Evolutionary conservation across 1,140 invertebrate species (phyloP).

Genomic region (Drosophila sp.): DNA sequence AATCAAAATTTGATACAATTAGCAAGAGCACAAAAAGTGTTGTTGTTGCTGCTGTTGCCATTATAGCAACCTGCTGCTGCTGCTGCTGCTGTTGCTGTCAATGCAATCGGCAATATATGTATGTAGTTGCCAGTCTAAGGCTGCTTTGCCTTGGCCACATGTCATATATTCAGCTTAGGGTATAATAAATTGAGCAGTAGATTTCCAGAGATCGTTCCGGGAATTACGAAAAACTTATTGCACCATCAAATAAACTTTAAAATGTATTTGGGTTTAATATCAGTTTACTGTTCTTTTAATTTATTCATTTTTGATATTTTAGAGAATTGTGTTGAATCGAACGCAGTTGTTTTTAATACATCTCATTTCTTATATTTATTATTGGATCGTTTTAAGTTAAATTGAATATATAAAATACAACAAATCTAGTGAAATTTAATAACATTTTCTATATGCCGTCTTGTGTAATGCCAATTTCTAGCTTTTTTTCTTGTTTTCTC

Average conservation of each 20-base stretch:
- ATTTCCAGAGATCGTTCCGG: too few species aligned
- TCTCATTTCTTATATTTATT: too few species aligned
- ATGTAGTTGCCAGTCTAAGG: slow-evolving; percentile 7
- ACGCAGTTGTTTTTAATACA: too few species aligned
- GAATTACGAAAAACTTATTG: too few species aligned
- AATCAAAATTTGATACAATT: slow-evolving; percentile 57
- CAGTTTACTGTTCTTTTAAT: too few species aligned
- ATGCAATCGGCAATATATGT: slow-evolving; percentile 22
- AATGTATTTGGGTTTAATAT: too few species aligned
- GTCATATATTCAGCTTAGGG: not conserved
- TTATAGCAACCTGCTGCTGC: slow-evolving; percentile 20
- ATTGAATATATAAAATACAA: too few species aligned
- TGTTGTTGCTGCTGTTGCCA: slow-evolving; percentile 27
- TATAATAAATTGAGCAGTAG: not conserved
- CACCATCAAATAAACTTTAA: too few species aligned
- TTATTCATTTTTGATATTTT: too few species aligned
- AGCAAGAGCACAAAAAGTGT: slow-evolving; percentile 48
- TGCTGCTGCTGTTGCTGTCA: slow-evolving; percentile 13
- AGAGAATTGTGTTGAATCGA: too few species aligned
- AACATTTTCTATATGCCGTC: not conserved
- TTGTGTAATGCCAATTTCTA: slow-evolving; percentile 24
- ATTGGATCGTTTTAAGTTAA: too few species aligned
- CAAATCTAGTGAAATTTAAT: not conserved
- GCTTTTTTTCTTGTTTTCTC: slow-evolving; percentile 40
- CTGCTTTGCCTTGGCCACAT: not conserved